Evolutionary conservation across 2,888 invertebrate genomes (phyloP).

Genomic region (Chaitophorus viminalis): DNA sequence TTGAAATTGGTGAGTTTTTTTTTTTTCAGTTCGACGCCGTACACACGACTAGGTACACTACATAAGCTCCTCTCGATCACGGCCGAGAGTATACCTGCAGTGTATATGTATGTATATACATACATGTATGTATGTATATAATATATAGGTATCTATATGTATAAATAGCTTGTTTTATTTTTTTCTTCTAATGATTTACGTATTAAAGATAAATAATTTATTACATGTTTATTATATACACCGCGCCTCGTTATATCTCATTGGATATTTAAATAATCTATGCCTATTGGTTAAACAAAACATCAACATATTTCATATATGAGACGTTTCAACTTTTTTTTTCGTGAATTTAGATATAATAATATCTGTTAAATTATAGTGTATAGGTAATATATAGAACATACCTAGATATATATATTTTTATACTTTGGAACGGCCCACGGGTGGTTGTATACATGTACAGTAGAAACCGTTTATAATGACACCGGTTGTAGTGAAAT

Average conservation of each 20-base stretch:
- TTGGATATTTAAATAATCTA: constrained; percentile 8
- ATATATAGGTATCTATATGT: too few species aligned
- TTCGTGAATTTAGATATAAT: background rate
- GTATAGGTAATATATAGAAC: too few species aligned
- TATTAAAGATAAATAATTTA: background rate
- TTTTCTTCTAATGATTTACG: background rate
- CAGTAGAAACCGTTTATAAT: too few species aligned
- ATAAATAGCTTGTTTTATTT: background rate
- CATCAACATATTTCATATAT: background rate
- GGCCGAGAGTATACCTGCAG: too few species aligned
- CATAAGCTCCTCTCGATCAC: too few species aligned
- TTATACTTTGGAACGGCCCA: too few species aligned
- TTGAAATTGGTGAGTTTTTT: background rate
- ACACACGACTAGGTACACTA: too few species aligned
- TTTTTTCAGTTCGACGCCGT: background rate
- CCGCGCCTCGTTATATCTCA: constrained; percentile 7
- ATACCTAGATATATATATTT: too few species aligned
- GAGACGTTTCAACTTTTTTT: background rate
- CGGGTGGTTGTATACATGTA: too few species aligned
- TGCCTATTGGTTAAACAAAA: background rate
- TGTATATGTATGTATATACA: too few species aligned
- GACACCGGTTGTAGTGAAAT: too few species aligned
- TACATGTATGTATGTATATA: too few species aligned
- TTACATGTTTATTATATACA: background rate
- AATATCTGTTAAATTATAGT: background rate